A percentile compares a stretch with the other conserved stretches of the same genome.
phyloP scores from a whole-genome alignment of 2,113 vertebrate genomes.

The Oncorhynchus clarkii region DNA sequence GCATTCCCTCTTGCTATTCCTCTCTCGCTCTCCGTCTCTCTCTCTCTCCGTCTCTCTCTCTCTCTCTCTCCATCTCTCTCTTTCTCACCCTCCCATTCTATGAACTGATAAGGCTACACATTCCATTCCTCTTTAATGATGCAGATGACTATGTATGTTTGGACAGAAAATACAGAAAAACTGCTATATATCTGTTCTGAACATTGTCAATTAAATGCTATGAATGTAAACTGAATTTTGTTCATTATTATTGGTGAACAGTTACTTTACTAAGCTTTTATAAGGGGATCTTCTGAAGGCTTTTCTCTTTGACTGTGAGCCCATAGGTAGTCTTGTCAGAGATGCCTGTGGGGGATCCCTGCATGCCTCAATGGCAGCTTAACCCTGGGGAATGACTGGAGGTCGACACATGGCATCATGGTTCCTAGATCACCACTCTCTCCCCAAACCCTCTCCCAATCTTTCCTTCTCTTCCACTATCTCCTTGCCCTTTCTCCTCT shows the following conservation, averaged over 20 bases:
- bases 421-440: background rate
- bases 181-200: background rate
- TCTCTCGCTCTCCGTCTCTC: background rate
- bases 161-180: background rate
- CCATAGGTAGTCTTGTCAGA: no score
- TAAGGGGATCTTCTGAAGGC: no score
- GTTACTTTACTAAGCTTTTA: no score
- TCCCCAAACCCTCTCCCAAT: background rate
- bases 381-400: background rate
- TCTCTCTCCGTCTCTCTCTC: no score
- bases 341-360: background rate
- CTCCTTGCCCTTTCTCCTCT: no score
- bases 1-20: background rate
- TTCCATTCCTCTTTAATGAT: background rate
- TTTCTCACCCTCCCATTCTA: background rate
- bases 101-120: background rate
- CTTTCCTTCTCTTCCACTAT: background rate
- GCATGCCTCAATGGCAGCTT: background rate
- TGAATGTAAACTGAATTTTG: background rate
- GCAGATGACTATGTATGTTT: background rate
- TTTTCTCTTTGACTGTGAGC: background rate
- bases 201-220: background rate
- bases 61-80: background rate
- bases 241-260: background rate
- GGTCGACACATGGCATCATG: background rate